Evolutionary conservation across 1,140 invertebrate species (phyloP).

Genomic region (Caenorhabditis latens): DNA sequence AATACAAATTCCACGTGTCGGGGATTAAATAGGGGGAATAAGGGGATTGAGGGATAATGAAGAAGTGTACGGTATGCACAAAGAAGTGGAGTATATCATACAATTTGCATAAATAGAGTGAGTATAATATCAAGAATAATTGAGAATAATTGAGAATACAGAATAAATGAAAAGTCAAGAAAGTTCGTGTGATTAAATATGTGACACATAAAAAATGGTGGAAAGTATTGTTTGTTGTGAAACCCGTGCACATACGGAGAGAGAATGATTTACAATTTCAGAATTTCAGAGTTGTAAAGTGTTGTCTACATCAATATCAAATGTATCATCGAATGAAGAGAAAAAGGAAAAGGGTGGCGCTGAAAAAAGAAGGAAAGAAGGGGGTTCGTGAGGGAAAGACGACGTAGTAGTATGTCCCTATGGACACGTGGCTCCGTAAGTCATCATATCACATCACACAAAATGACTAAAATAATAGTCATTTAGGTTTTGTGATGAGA

Average conservation of each 20-base stretch:
- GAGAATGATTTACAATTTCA: slow-evolving; percentile 49
- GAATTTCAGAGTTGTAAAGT: not conserved
- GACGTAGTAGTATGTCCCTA: slow-evolving; percentile 52
- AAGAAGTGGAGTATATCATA: not conserved
- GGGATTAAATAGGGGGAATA: slow-evolving; percentile 14
- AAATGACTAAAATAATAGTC: too few species aligned
- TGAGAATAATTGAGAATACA: not conserved
- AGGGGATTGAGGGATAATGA: not conserved
- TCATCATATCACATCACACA: not conserved
- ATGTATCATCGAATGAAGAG: not conserved
- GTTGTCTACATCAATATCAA: not conserved
- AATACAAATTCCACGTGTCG: slow-evolving; percentile 38
- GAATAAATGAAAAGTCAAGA: too few species aligned
- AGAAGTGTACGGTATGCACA: not conserved
- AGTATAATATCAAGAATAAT: not conserved
- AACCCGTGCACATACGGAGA: slow-evolving; percentile 39
- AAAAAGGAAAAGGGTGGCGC: not conserved
- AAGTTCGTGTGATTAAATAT: not conserved
- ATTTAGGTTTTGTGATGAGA: too few species aligned
- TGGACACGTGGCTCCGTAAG: slow-evolving; percentile 47
- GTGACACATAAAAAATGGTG: not conserved
- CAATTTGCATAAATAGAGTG: not conserved
- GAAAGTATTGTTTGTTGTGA: slow-evolving; percentile 35
- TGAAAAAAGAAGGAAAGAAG: slow-evolving; percentile 31
- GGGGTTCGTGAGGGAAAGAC: slow-evolving; percentile 45